Evolutionary conservation across 2,113 vertebrate species (phyloP), one percentile per base, ranked within the genome.

Genomic region (Grallaria varia): DNA sequence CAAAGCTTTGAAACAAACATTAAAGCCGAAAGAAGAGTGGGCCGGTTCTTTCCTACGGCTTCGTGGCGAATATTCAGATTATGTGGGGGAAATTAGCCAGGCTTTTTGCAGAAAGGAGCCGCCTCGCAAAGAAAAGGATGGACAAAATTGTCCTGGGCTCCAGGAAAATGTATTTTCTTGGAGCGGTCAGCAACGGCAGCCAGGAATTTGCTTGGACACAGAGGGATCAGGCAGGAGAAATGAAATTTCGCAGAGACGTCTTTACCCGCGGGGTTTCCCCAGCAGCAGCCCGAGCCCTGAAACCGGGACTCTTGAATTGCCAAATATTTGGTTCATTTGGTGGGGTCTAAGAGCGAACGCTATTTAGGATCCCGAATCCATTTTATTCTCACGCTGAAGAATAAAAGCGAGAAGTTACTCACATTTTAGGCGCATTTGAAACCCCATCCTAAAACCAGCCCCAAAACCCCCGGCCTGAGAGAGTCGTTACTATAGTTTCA

Each of bases 231-330:
- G 47, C 45, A 7, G 47, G 24, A 69, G 12, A 73, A 77, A 77
- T 0, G 0, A 4, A 33, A 63, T 47, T 55, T 83, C 1, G 1
- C 14, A 11, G 20, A 15, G 9, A 35, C 1, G 5, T 2, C 0
- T 22, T 78, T 20, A 7, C 28, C 35, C 69, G 1, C 7, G 8
- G n/a, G 4, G 44, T 76, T 35, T 35, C 23, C 66, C 5, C 45
- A 25, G 35, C 86, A 23, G 10, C 55, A 8, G 16, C 42, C 31
- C 33, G 8, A 87, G 12, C 52, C 21, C 12, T 16, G 64, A 63
- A 75, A 67, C 4, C 20, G 10, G 8, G 44, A 44, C 35, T 31
- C 44, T 27, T 4, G n/a, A 20, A 2, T 5, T 8, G 59, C 12
- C 47, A 40, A n/a, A 3, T 10, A 14, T 14, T 49, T 4, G 44